Conservation (phyloP, 2,888 invertebrate genomes). For the Sclerodermus sp. region DNA sequence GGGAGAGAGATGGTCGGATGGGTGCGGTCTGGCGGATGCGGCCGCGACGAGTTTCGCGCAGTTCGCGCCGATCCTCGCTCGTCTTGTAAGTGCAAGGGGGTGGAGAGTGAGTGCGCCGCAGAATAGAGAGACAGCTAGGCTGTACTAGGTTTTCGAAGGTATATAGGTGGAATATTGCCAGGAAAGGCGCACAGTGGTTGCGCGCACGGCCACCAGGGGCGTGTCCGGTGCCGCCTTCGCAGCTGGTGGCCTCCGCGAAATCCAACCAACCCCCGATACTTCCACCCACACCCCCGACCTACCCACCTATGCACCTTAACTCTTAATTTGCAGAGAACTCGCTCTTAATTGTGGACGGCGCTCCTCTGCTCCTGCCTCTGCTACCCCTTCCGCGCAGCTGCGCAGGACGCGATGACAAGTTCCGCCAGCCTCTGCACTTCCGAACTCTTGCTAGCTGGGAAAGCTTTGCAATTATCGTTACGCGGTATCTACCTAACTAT, state of each 20-base stretch:
- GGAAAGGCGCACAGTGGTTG: slow-evolving; percentile 50
- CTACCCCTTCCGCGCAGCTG: no score
- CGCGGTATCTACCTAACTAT: no score
- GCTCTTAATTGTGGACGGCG: slow-evolving; percentile 43
- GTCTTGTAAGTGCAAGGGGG: slow-evolving; percentile 24
- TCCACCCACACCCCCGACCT: slow-evolving; percentile 34
- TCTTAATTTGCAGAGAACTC: slow-evolving; percentile 44
- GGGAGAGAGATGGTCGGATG: slow-evolving; percentile 17
- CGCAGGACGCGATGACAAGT: no score
- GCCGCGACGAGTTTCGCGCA: slow-evolving; percentile 22
- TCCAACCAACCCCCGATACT: slow-evolving; percentile 42
- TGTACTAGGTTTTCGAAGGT: slow-evolving; percentile 31
- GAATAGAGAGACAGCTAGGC: slow-evolving; percentile 35
- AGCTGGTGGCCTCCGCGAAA: slow-evolving; percentile 38
- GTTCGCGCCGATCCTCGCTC: slow-evolving; percentile 26
- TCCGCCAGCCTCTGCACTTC: no score
- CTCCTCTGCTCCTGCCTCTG: background rate
- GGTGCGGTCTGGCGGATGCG: slow-evolving; percentile 18
- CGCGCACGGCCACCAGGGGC: slow-evolving; percentile 52
- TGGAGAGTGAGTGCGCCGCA: slow-evolving; percentile 21
- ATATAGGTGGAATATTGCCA: slow-evolving; percentile 38
- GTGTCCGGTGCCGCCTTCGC: slow-evolving; percentile 55
- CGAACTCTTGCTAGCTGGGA: no score
- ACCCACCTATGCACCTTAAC: slow-evolving; percentile 46
- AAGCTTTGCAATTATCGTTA: no score